phyloP scores from a whole-genome alignment of 1,140 invertebrate species.

The Ganaspis sp. region DNA sequence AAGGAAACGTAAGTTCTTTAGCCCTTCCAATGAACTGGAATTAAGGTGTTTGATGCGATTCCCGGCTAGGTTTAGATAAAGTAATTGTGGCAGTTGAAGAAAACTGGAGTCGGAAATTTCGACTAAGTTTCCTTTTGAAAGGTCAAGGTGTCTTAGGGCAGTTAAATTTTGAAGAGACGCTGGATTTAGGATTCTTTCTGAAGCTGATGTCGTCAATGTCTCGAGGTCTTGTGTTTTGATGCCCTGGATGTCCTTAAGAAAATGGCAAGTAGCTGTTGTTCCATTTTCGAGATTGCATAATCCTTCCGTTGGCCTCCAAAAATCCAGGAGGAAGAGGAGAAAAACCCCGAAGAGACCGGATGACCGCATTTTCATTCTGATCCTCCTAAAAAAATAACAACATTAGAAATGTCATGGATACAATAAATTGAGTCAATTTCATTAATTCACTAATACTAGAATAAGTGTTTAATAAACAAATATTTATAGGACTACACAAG shows the following conservation, averaged over 20 bases:
- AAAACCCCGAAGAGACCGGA: conserved; percentile 49
- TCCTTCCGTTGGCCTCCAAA: conserved; percentile 46
- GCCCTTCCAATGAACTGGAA: conserved; percentile 56
- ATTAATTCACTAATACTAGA: neutral
- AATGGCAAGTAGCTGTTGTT: conserved; percentile 56
- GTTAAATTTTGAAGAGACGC: conserved; percentile 58
- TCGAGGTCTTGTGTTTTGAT: conserved; percentile 60
- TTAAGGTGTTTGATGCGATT: conserved; percentile 63
- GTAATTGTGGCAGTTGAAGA: conserved; percentile 51
- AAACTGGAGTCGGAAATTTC: conserved; percentile 62
- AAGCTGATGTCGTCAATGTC: conserved; percentile 45
- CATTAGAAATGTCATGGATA: neutral
- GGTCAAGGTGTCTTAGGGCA: conserved; percentile 62
- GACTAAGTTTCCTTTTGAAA: conserved; percentile 61
- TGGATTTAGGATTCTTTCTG: conserved; percentile 42
- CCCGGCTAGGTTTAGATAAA: conserved; percentile 62
- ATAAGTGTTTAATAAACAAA: too few species aligned
- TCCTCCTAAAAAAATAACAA: conserved; percentile 52
- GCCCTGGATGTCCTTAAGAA: conserved; percentile 63
- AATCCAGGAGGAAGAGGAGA: conserved; percentile 51
- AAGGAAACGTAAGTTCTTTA: conserved; percentile 60
- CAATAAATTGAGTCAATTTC: neutral
- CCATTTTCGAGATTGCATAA: conserved; percentile 55
- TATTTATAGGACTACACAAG: too few species aligned
- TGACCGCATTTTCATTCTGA: conserved; percentile 61